Evolutionary conservation across 2,797 vertebrate species (phyloP), one percentile per base, ranked within the genome.

Genomic region (Tenualosa thibaudeaui): DNA sequence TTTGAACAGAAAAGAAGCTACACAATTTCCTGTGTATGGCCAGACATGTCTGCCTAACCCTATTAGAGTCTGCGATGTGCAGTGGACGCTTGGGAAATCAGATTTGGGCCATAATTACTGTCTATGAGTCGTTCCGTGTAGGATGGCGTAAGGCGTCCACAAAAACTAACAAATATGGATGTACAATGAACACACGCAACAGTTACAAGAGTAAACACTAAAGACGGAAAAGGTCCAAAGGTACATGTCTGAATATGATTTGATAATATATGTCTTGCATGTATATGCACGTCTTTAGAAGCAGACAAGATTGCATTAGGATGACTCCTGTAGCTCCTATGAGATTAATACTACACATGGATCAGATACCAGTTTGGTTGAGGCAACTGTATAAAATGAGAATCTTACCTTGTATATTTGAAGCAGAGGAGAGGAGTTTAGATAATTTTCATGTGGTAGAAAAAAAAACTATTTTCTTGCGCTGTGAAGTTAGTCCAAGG

Each of bases 21-120:
- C 71, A 68, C 43, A 46, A 78, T 78, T 78, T 78, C 71, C 71
- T 78, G 71, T 78, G 71, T 78, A 37, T 19, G 71, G 71, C 71
- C 37, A 43, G 71, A 37, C 71, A 78, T 78, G 71, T 78, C 71
- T 78, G 71, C 40, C 19, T 78, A 78, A 78, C 37, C 19, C 15
- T 78, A 78, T 78, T 78, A 78, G 31, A 17, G 71, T 75, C 37
- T n/a, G 71, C 37, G 4, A 22, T 40, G 71, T 4, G 7, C 40
- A 43, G 37, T 46, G 19, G 71, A 78, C 71, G 71, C 71, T 17
- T 43, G 54, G 8, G 82, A 40, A 56, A 40, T 65, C 37, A 26
- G 12, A 68, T 83, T 43, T 46, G 37, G 12, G 46, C 31, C 49
- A 26, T 49, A 78, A 78, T 78, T 78, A 78, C 71, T 78, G 40